Evolutionary conservation across 2,888 invertebrate genomes (phyloP).

Genomic region (Eupsilia transversa): DNA sequence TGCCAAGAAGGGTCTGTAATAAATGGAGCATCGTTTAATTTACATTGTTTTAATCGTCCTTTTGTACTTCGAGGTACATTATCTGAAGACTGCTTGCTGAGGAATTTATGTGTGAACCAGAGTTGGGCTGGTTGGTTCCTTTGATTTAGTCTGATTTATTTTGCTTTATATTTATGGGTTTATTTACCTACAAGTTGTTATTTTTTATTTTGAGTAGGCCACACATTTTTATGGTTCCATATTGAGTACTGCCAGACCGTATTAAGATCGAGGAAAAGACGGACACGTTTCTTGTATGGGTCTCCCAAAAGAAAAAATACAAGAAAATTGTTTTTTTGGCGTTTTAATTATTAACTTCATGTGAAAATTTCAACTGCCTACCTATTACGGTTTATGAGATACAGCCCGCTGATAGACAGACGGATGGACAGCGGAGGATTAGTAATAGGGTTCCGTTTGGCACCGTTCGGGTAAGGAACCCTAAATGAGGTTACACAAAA

Average conservation of each 20-base stretch:
- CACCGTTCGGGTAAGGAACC: no score
- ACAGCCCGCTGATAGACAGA: no score
- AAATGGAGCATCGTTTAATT: slow-evolving; percentile 57
- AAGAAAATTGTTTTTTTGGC: no score
- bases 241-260: neutral
- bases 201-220: neutral
- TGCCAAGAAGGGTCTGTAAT: slow-evolving; percentile 36
- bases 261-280: no score
- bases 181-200: neutral
- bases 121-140: slow-evolving; percentile 1
- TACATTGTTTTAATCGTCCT: slow-evolving; percentile 58
- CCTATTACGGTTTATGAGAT: no score
- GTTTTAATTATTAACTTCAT: no score
- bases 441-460: no score
- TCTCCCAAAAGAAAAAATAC: no score
- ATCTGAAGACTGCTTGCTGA: slow-evolving; percentile 33
- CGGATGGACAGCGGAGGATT: no score
- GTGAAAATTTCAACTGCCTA: no score
- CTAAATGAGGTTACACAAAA: neutral
- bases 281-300: no score
- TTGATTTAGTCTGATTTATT: slow-evolving; percentile 19
- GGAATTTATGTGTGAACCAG: slow-evolving; percentile 48
- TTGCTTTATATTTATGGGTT: neutral
- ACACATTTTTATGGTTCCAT: neutral
- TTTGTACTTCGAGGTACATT: slow-evolving; percentile 54